Base-by-base conservation (phyloP, 1,140 invertebrate genomes). In the Drosophila paulistorum region DNA sequence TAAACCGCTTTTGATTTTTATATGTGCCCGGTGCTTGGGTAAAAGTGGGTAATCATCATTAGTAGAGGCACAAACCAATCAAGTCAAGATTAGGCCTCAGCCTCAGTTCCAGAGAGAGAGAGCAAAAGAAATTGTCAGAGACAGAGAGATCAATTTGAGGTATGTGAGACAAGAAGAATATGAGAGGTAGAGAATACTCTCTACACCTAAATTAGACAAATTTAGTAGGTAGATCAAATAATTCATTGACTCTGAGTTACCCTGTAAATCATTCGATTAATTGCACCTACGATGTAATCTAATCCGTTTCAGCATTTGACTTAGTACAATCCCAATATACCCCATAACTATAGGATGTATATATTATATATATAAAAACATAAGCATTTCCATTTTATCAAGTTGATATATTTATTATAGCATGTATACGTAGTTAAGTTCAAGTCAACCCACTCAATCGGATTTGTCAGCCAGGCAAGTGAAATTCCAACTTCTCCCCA, bases 1-100 rank as follows among this genome's bases (percentile, higher is more conserved):
- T 87, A 86, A 86, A 86, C 82, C 82, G 82, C 82, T 86, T 86
- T 86, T 86, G 82, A 86, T 86, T 86, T 86, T 86, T 86, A 86
- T 77, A 63, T 68, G 39, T 54, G 59, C 55, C 57, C 41, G 23
- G 35, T 11, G 66, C 57, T 45, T 74, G 75, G 83, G 82, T 86
- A 86, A 86, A 86, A 86, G 82, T 86, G 82, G 83, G 82, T 87
- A 86, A 86, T 86, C 82, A 86, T 86, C 82, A 86, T 86, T 86
- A 86, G 82, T 71, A 42, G 65, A 67, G 74, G 78, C 70, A 75
- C 45, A 84, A 80, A 81, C 78, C 77, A 85, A 85, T 85, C 82
- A 85, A 71, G 41, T 13, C 57, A 55, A 73, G 79, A 81, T 86
- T 82, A 84, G 81, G 65, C 71, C 74, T 39, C 45, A 51, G 45